Evolutionary conservation across 2,797 vertebrate genomes (phyloP), one percentile per base, ranked within the genome.

Genomic region (Euthynnus affinis): DNA sequence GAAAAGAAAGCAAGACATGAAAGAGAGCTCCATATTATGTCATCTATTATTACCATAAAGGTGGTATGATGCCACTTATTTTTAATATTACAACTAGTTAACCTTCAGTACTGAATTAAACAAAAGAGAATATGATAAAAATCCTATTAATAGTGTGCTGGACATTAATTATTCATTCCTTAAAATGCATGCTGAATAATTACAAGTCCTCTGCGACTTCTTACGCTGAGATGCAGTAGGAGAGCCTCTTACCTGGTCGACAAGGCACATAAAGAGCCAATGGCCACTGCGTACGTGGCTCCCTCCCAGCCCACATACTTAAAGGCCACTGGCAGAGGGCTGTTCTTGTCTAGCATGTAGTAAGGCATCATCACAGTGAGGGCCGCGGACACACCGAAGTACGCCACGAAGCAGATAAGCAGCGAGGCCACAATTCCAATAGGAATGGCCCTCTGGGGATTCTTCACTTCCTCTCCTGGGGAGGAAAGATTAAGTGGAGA

Each of bases 351-450:
- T 91, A 99, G 94, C 93, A 96, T 58, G 93, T 97, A 97, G 90
- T 98, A 99, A 0, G 98, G 98, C 97, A 99, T 98, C 98, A 99
- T 99, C 81, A 98, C 92, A 0, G 98, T 99, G 74, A 99, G 96
- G 51, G 98, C 97, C 0, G 97, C 97, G 0, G 98, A 99, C 60
- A 99, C 98, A 0, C 97, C 96, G 1, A 99, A 98, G 90, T 99
- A 99, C 0, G 98, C 97, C 62, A 99, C 89, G 6, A 99, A 99
- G 86, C 98, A 99, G 84, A 99, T 98, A 14, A 99, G 96, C 44
- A 99, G 97, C 5, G 98, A 99, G 0, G 96, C 94, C 22, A 99
- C 97, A 0, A 99, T 99, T 32, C 98, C 98, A 6, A 99, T 92
- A 1, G 98, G 98, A 89, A 99, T 98, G 74, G 98, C 98, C 78